Conservation (phyloP, 2,888 invertebrate genomes). For the Nomada hirtipes region DNA sequence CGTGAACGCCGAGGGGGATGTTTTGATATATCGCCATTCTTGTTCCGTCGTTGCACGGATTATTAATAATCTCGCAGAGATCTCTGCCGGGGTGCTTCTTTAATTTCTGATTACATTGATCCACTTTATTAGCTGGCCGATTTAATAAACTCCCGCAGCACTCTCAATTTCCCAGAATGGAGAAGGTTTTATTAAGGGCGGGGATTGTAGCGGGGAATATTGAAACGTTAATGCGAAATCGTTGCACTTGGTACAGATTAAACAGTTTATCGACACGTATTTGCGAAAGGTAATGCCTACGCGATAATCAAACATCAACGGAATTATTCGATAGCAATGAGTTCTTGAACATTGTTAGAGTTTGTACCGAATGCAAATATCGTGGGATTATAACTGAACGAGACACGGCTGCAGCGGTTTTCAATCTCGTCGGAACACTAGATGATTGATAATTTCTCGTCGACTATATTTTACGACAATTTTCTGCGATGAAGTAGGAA, state of each 20-base stretch:
- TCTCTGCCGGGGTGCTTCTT: no score
- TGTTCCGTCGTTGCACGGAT: neutral
- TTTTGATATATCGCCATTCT: neutral
- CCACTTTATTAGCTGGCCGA: no score
- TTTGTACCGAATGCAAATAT: slow-evolving; percentile 9
- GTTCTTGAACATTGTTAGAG: slow-evolving; percentile 29
- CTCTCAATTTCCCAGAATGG: no score
- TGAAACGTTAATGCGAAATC: neutral
- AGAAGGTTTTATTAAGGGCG: no score
- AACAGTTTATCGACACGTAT: neutral
- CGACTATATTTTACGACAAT: slow-evolving; percentile 51
- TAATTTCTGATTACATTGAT: no score
- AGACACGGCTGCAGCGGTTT: neutral
- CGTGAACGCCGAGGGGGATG: neutral
- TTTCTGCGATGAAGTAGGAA: slow-evolving; percentile 26
- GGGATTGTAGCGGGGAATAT: no score
- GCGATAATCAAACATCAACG: neutral
- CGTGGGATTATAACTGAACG: neutral
- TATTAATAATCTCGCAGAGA: neutral
- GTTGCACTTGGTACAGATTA: no score
- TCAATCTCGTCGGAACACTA: slow-evolving; percentile 12
- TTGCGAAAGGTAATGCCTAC: slow-evolving; percentile 1
- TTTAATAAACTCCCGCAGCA: no score
- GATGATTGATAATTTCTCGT: slow-evolving; percentile 49
- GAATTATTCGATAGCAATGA: neutral